A percentile compares a stretch with the other conserved stretches of the same genome.
Evolutionary conservation across 1,140 invertebrate species (phyloP).

Genomic region (Archegozetes longisetosus): DNA sequence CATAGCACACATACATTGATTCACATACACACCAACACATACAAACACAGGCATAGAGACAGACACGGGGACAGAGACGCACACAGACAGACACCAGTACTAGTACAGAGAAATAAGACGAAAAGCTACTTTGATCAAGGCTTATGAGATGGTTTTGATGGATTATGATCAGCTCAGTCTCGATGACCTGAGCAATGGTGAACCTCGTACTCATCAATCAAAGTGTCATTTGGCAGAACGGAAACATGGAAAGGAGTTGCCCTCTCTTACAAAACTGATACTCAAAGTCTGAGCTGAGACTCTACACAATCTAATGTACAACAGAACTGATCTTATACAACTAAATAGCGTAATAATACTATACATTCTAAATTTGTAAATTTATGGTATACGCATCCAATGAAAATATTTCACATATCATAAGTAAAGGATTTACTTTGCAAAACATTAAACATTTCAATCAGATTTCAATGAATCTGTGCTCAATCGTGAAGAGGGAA

Average conservation of each 20-base stretch:
- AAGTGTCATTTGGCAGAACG: neutral
- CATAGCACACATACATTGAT: no score
- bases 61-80: neutral
- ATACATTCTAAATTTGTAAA: no score
- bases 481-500: no score
- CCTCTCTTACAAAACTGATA: neutral
- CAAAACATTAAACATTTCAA: no score
- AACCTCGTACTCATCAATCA: conserved; percentile 1
- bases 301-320: no score
- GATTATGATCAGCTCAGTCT: neutral
- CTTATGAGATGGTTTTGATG: neutral
- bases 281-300: neutral
- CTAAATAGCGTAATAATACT: no score
- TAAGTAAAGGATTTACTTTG: no score
- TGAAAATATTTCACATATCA: no score
- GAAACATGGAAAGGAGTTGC: conserved; percentile 1
- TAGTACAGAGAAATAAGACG: neutral
- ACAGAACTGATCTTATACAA: no score
- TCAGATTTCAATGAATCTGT: no score
- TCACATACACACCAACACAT: no score
- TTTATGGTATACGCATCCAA: no score
- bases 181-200: neutral
- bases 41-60: neutral
- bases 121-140: neutral
- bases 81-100: neutral